These are phyloP conservation scores for Heteromyza rotundicornis DNA, from an alignment of 2,888 invertebrate species.

Conservation along the genomic window DNA sequence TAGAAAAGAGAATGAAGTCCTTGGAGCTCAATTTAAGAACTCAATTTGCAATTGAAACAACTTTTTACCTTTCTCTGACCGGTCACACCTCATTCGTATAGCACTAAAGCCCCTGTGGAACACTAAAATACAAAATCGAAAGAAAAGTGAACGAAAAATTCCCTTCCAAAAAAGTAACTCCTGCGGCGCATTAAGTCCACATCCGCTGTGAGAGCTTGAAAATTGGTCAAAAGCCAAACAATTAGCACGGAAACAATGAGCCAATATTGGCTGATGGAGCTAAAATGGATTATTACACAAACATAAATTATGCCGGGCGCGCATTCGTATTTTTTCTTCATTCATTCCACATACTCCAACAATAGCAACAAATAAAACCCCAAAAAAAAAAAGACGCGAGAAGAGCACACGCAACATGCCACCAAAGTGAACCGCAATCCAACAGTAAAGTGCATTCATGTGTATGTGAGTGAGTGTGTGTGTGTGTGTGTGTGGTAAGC, in stretches of 20 bases:
- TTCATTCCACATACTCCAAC: not conserved
- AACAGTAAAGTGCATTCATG: not conserved
- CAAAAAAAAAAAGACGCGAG: not conserved
- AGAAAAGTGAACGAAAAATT: too few species aligned
- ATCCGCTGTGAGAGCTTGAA: constrained; percentile 24
- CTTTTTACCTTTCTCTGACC: too few species aligned
- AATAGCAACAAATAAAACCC: not conserved
- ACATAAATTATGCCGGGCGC: constrained; percentile 53
- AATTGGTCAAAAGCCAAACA: constrained; percentile 60
- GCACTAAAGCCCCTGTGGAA: too few species aligned
- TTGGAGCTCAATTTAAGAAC: too few species aligned
- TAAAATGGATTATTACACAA: constrained; percentile 61
- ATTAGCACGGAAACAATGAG: constrained; percentile 63
- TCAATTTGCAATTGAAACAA: too few species aligned
- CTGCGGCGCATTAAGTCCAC: constrained; percentile 21
- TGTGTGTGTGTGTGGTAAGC: constrained; percentile 22
- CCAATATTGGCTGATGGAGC: constrained; percentile 61
- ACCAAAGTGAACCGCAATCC: constrained; percentile 1
- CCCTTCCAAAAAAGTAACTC: too few species aligned
- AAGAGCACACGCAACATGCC: constrained; percentile 6
- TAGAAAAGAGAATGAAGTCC: too few species aligned
- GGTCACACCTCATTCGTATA: too few species aligned
- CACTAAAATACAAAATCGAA: too few species aligned
- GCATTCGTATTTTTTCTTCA: constrained; percentile 7
- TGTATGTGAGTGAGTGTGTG: constrained; percentile 1